phyloP scores from a whole-genome alignment of 2,888 invertebrate species.

The Coenonympha arcania region DNA sequence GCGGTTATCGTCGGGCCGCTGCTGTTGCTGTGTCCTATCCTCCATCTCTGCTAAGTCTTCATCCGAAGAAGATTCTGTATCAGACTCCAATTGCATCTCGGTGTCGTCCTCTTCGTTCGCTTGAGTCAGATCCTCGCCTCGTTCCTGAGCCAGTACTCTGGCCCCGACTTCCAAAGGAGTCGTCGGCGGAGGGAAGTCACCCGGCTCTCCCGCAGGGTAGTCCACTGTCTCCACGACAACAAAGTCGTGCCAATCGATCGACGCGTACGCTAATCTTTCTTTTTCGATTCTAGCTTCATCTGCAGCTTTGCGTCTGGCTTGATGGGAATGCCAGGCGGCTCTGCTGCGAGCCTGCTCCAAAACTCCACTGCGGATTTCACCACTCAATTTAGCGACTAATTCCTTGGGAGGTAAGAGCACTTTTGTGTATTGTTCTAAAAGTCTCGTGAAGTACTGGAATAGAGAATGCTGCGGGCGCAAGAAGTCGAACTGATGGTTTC shows the following conservation, averaged over 20 bases:
- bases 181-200: slow-evolving; percentile 97
- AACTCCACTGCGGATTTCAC: slow-evolving; percentile 81
- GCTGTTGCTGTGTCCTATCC: slow-evolving; percentile 68
- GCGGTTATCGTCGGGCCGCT: slow-evolving; percentile 60
- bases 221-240: slow-evolving; percentile 99
- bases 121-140: slow-evolving; percentile 78
- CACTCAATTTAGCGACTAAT: slow-evolving; percentile 82
- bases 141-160: slow-evolving; percentile 86
- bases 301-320: slow-evolving; percentile 91
- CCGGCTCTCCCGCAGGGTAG: slow-evolving; percentile 96
- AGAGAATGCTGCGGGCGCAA: slow-evolving; percentile 97
- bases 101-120: slow-evolving; percentile 77
- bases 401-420: slow-evolving; percentile 96
- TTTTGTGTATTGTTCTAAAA: slow-evolving; percentile 99
- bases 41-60: slow-evolving; percentile 79
- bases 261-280: slow-evolving; percentile 95
- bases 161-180: slow-evolving; percentile 98
- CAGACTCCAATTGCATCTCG: slow-evolving; percentile 92
- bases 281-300: slow-evolving; percentile 97
- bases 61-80: slow-evolving; percentile 76
- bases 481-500: slow-evolving; percentile 99
- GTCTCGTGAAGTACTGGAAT: slow-evolving; percentile 98
- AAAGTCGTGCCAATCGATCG: slow-evolving; percentile 99
- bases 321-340: slow-evolving; percentile 97
- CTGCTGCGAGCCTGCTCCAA: slow-evolving; percentile 94